Percentiles rank a stretch among this genome's conserved stretches.
Conservation (phyloP, 1,140 invertebrate genomes). For the Oreohelix idahoensis region DNA sequence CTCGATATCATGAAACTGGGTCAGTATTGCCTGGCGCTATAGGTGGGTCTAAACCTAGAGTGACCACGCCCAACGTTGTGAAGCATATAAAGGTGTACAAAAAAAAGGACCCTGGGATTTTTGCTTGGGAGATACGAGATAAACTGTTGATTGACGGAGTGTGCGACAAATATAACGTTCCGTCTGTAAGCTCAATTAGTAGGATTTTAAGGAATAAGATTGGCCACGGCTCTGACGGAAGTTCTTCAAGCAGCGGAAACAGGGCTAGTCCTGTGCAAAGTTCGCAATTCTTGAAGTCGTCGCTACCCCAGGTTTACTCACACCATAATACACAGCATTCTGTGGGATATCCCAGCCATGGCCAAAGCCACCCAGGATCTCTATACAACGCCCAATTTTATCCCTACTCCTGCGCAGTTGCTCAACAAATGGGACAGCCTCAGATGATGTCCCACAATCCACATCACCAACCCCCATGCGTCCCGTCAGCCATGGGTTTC, state of each 20-base stretch:
- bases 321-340: conserved; percentile 36
- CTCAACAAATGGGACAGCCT: conserved; percentile 49
- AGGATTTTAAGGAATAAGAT: conserved; percentile 84
- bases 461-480: not conserved
- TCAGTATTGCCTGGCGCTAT: conserved; percentile 68
- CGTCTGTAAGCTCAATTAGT: conserved; percentile 98
- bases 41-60: conserved; percentile 89
- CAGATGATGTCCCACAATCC: conserved; percentile 54
- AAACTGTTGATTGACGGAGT: conserved; percentile 81
- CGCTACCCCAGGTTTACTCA: conserved; percentile 15
- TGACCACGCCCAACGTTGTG: conserved; percentile 93
- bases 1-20: conserved; percentile 71
- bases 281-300: conserved; percentile 14
- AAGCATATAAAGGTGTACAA: conserved; percentile 95
- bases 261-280: conserved; percentile 25
- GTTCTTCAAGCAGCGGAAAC: conserved; percentile 6
- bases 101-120: conserved; percentile 94
- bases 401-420: conserved; percentile 65
- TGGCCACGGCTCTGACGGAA: conserved; percentile 76
- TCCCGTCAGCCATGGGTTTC: conserved; percentile 17
- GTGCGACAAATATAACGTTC: conserved; percentile 98
- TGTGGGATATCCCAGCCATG: conserved; percentile 41
- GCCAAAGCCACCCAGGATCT: conserved; percentile 42
- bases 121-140: too few species aligned
- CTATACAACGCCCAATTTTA: too few species aligned